Evolutionary conservation across 2,888 invertebrate genomes (phyloP), one percentile per base, ranked within the genome.

Genomic region (Ophion costatus): DNA sequence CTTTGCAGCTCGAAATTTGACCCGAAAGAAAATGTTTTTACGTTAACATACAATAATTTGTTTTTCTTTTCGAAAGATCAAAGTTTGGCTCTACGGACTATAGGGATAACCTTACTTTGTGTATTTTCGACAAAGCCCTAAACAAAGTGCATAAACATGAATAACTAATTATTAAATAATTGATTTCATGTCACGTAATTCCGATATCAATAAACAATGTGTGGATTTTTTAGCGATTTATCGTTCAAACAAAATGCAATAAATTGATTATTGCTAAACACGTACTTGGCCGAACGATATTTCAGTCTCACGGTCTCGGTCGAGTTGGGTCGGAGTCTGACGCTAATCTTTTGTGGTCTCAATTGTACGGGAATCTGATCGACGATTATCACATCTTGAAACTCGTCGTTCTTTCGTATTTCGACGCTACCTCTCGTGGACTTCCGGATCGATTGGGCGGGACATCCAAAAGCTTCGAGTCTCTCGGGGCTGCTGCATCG

Each of bases 261-360:
- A 56, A 6, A 56, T 2, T 5, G n/a, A n/a, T 56, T 14, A 59
- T 59, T 2, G n/a, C 20, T 59, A 20, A 61, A 79, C 33, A 88
- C 89, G 76, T 88, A 91, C 91, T 90, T 91, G 11, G 98, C 97
- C 74, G 97, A 96, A 75, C 96, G 95, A 90, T 96, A 97, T n/a
- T 95, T 94, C 87, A 97, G 95, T 86, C 95, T 94, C 64, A 97
- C 93, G 87, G 94, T 95, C 88, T 95, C 94, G 0, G 95, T 95
- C 88, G 95, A 95, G 24, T 95, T 96, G 90, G 96, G 95, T 89
- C 96, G 95, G 51, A 97, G 93, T 77, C 95, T 95, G 0, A 96
- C 90, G 56, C 94, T 94, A 29, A 96, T 93, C 86, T 92, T 94
- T 92, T 97, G 96, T 1, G 96, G 97, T 88, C 95, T 95, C 70